Percentiles rank a stretch among this genome's conserved stretches.
These are phyloP conservation scores for Euplexia lucipara DNA, from an alignment of 2,888 invertebrate genomes.

Conservation along the genomic window DNA sequence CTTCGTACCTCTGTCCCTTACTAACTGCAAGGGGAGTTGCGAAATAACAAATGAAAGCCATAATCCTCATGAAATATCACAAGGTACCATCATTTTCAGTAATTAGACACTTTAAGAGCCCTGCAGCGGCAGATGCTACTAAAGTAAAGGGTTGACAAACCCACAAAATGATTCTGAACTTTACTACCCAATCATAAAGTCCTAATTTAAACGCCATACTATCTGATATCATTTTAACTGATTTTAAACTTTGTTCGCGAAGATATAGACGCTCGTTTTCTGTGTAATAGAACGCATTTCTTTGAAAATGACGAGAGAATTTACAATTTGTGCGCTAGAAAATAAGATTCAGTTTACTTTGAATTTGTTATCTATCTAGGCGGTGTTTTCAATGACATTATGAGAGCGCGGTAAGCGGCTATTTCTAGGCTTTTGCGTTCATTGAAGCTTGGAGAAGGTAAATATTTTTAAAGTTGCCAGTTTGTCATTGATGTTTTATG, in stretches of 20 bases:
- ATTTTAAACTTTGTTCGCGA: constrained; percentile 61
- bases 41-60: constrained; percentile 48
- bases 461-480: constrained; percentile 56
- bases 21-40: not conserved
- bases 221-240: constrained; percentile 48
- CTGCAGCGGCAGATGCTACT: constrained; percentile 67
- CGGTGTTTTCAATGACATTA: constrained; percentile 64
- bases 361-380: constrained; percentile 45
- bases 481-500: constrained; percentile 35
- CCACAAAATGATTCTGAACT: constrained; percentile 38
- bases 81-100: constrained; percentile 70
- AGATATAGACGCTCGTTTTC: constrained; percentile 58
- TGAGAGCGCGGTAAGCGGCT: constrained; percentile 61
- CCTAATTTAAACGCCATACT: constrained; percentile 35
- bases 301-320: constrained; percentile 27
- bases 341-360: constrained; percentile 56
- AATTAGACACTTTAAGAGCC: constrained; percentile 71
- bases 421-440: constrained; percentile 65
- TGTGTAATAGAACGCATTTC: constrained; percentile 53
- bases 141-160: constrained; percentile 41
- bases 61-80: constrained; percentile 63
- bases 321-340: constrained; percentile 25
- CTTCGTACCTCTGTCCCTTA: not conserved
- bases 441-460: constrained; percentile 58
- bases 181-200: constrained; percentile 44